A percentile compares a stretch with the other conserved stretches of the same genome.
phyloP scores from a whole-genome alignment of 2,113 vertebrate species.

The Gambusia holbrooki region DNA sequence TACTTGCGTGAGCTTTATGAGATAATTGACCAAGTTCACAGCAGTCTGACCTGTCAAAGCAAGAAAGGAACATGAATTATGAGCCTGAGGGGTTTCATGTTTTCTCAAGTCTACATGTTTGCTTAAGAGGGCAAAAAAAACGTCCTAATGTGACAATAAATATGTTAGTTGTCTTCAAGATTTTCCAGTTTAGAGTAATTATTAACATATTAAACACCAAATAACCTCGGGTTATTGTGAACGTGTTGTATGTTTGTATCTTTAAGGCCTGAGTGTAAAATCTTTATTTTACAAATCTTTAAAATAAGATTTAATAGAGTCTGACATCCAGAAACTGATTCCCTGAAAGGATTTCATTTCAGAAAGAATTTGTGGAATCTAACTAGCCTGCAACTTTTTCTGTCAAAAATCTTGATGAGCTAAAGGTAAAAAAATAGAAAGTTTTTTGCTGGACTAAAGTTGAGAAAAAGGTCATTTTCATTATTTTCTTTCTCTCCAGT shows the following conservation, averaged over 20 bases:
- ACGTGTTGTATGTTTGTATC: background rate
- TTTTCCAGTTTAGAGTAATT: background rate
- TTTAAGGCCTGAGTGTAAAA: background rate
- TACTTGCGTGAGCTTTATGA: background rate
- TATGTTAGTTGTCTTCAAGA: background rate
- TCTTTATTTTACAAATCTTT: background rate
- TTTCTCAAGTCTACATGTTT: conserved; percentile 11
- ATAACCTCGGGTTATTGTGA: background rate
- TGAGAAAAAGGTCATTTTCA: background rate
- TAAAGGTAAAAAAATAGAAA: background rate
- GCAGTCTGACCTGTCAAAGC: conserved; percentile 12
- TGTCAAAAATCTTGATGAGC: background rate
- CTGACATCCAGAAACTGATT: too few species aligned
- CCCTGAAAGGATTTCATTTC: background rate
- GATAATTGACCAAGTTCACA: background rate
- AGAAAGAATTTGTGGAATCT: background rate
- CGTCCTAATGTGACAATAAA: background rate
- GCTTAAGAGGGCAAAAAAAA: background rate
- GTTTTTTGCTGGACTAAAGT: background rate
- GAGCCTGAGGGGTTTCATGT: background rate
- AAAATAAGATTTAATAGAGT: background rate
- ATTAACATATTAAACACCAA: background rate
- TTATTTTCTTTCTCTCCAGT: too few species aligned
- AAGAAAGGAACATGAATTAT: background rate
- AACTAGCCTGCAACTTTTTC: background rate